Percentiles rank a stretch among this genome's conserved stretches.
Conservation (phyloP, 2,888 invertebrate species). For the Synanthedon tipuliformis region DNA sequence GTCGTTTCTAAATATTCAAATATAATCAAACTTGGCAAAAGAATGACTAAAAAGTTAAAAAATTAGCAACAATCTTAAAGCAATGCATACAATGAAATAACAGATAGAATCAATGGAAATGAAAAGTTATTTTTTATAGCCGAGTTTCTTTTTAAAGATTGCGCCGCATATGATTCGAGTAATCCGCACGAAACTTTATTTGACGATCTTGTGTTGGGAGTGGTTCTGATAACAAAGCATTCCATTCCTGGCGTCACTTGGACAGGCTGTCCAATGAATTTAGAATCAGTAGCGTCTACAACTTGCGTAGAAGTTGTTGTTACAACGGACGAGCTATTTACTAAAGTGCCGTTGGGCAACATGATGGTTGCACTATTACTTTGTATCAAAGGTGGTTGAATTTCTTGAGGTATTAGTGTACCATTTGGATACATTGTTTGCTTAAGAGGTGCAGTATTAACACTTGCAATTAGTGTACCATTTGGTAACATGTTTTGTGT, state of each 20-base stretch:
- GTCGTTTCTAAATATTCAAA: too few relatives aligned
- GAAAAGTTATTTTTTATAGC: not conserved
- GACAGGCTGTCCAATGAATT: constrained; percentile 1
- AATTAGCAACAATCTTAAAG: not conserved
- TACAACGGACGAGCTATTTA: not conserved
- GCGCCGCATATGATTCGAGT: constrained; percentile 1
- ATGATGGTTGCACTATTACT: not conserved
- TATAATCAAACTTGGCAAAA: too few relatives aligned
- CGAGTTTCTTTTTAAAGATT: constrained; percentile 1
- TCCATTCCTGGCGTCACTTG: not conserved
- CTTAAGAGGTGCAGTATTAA: not conserved
- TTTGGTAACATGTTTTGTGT: not conserved
- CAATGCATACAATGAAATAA: not conserved
- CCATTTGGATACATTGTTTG: not conserved
- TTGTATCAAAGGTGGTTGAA: not conserved
- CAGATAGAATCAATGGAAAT: not conserved
- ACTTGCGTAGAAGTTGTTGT: not conserved
- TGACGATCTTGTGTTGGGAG: not conserved
- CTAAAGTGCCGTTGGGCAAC: not conserved
- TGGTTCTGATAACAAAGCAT: constrained; percentile 1
- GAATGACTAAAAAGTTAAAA: not conserved
- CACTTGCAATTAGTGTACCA: not conserved
- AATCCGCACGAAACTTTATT: constrained; percentile 2
- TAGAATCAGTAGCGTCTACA: not conserved
- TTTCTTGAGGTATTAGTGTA: not conserved